Percentiles rank a stretch among this genome's conserved stretches.
Conservation (phyloP, 2,113 vertebrate genomes). For the Pelecanus crispus region DNA sequence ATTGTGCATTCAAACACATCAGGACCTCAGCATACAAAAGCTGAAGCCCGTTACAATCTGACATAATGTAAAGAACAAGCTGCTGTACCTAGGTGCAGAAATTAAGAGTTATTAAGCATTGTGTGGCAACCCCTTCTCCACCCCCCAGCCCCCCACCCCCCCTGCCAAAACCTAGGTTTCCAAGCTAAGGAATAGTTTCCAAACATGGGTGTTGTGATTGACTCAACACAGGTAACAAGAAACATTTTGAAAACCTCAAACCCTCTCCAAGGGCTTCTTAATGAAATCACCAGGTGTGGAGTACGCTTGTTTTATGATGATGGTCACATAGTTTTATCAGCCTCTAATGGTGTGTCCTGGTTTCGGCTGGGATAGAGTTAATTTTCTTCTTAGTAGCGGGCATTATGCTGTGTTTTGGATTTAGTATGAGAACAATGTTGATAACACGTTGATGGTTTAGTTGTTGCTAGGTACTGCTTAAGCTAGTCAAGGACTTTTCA, state of each 20-base stretch:
- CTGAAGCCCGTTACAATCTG: neutral
- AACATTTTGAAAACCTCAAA: neutral
- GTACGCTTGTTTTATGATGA: neutral
- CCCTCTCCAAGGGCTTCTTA: neutral
- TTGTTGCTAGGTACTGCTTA: too few relatives aligned
- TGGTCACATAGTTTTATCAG: neutral
- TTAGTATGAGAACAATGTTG: too few relatives aligned
- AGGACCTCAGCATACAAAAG: neutral
- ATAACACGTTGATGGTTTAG: too few relatives aligned
- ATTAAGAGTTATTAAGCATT: neutral
- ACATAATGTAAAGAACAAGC: neutral
- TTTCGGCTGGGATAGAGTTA: too few relatives aligned
- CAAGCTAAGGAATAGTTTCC: neutral
- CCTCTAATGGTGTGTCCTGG: neutral
- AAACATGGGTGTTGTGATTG: neutral
- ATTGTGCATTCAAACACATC: neutral
- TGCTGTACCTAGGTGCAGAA: neutral
- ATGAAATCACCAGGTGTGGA: neutral
- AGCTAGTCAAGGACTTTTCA: too few relatives aligned
- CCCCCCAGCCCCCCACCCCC: too few relatives aligned
- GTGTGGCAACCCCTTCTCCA: too few relatives aligned
- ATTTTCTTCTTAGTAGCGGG: too few relatives aligned
- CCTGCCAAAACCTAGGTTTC: neutral
- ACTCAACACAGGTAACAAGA: neutral
- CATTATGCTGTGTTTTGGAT: too few relatives aligned